phyloP scores from a whole-genome alignment of 30 jellyfish, hydroid and myxozoan genomes.

The Rhopilema esculentum region DNA sequence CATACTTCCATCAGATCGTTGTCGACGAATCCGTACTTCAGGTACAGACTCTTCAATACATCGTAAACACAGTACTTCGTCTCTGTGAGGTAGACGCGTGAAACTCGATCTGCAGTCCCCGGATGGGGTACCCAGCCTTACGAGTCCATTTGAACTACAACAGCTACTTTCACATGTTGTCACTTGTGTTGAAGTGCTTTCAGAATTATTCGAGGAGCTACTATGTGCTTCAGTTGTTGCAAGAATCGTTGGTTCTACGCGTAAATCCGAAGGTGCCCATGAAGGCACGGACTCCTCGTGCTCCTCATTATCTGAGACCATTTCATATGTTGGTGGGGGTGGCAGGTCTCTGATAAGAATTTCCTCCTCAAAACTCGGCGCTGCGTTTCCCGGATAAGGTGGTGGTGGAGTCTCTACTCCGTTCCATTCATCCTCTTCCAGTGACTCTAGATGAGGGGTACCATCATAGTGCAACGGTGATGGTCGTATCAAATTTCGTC shows the following conservation, averaged over 20 bases:
- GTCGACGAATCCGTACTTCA: constrained; percentile 4
- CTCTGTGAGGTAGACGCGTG: background rate
- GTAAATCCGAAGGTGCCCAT: constrained; percentile 21
- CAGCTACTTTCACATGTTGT: constrained; percentile 6
- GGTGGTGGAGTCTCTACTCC: constrained; percentile 73
- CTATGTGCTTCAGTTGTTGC: background rate
- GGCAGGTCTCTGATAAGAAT: constrained; percentile 46
- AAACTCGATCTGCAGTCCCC: background rate
- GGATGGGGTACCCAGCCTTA: background rate
- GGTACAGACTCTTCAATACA: constrained; percentile 33
- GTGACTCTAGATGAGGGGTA: constrained; percentile 57
- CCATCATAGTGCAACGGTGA: constrained; percentile 42
- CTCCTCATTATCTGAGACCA: constrained; percentile 62
- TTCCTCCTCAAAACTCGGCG: constrained; percentile 17
- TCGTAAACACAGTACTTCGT: constrained; percentile 17
- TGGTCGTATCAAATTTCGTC: constrained; percentile 41
- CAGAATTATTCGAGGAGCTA: background rate
- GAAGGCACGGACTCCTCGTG: constrained; percentile 40
- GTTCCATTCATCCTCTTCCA: constrained; percentile 65
- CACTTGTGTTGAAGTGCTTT: constrained; percentile 19
- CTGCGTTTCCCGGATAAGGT: constrained; percentile 60
- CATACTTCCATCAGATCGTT: constrained; percentile 7
- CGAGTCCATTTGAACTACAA: constrained; percentile 2
- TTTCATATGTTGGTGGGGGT: constrained; percentile 66
- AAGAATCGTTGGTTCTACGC: background rate